phyloP scores from a whole-genome alignment of 2,113 vertebrate genomes.

The Acanthisitta chloris region DNA sequence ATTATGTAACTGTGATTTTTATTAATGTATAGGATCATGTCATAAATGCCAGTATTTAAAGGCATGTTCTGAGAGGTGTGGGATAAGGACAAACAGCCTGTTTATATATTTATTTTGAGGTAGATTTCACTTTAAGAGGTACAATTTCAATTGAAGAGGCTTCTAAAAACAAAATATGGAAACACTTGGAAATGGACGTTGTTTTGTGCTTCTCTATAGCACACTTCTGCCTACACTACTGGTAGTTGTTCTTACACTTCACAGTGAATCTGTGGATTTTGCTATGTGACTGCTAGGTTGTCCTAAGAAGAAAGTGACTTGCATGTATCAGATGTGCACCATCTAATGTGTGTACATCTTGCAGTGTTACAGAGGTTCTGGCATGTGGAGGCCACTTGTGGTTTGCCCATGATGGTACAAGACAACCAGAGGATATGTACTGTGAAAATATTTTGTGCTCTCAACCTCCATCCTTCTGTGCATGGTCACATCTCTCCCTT shows the following conservation, averaged over 20 bases:
- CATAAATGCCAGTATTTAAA: background rate
- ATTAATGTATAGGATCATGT: background rate
- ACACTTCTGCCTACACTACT: background rate
- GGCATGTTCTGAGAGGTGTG: background rate
- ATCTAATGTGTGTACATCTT: background rate
- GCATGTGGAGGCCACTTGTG: background rate
- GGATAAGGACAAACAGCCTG: background rate
- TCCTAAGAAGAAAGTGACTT: background rate
- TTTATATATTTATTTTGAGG: background rate
- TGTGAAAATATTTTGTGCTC: background rate
- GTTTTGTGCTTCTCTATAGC: background rate
- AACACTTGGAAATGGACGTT: background rate
- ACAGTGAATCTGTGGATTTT: background rate
- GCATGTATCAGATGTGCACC: background rate
- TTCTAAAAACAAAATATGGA: background rate
- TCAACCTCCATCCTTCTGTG: background rate
- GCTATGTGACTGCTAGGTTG: background rate
- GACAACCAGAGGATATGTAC: background rate
- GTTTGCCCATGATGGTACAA: too few relatives aligned
- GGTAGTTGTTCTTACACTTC: background rate
- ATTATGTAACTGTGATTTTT: background rate
- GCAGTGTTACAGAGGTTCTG: background rate
- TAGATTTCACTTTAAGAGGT: background rate
- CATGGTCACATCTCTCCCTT: background rate
- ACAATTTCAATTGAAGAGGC: background rate